Evolutionary conservation across 1,140 invertebrate genomes (phyloP), one percentile per base, ranked within the genome.

Genomic region (Drosophila kanapiae): DNA sequence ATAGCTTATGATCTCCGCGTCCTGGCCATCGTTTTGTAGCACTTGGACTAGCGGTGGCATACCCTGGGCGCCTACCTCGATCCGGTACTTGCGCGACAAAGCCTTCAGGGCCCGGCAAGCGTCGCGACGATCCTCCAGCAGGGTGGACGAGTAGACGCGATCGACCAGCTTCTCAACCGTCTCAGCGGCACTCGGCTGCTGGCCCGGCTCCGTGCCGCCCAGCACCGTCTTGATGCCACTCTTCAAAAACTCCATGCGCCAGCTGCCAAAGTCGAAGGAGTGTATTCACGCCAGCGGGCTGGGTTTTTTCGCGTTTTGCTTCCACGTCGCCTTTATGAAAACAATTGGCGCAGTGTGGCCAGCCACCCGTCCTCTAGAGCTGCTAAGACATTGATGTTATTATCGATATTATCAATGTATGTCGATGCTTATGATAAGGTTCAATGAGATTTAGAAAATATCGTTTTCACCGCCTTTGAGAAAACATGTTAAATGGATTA

Each of bases 41-140:
- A 96, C 95, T 69, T 93, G 91, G 5, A 93, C 95, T 9, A 99
- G 93, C 7, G 96, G 95, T 82, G 98, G 96, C 97, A 99, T 98
- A 27, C 97, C 98, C 91, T 98, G 97, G 10, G 98, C 98, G 18
- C 98, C 99, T 53, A 99, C 99, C 94, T 99, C 98, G 5, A 99
- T 94, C 9, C 99, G 94, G 92, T 98, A 98, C 91, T 98, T 99
- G 88, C 96, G 96, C 0, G 99, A 99, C 57, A 99, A 94, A 3
- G 98, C 97, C 94, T 98, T 98, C 3, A 99, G 95, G 1, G 98
- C 98, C 80, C 98, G 94, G 83, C 99, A 98, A 4, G 99, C 98
- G 96, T 99, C 98, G 91, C 99, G 93, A 59, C 99, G 94, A 91
- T 99, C 99, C 93, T 99, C 98, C 14, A 99, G 93, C 45, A 99